Conservation (phyloP, 2,113 vertebrate genomes). For the Pampusana beccarii region DNA sequence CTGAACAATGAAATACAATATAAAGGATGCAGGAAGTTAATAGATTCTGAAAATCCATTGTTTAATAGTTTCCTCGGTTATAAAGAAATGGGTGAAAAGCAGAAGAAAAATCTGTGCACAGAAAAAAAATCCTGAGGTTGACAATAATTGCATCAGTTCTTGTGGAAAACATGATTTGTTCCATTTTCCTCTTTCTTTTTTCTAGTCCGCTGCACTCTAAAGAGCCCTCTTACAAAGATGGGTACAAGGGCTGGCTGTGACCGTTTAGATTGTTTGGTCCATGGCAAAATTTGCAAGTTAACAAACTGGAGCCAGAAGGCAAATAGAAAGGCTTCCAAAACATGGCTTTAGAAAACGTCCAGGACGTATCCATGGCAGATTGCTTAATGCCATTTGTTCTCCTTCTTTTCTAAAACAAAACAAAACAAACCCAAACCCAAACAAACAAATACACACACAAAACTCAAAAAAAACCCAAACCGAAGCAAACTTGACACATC, state of each 20-base stretch:
- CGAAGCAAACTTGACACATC: neutral
- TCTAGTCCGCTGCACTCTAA: conserved; percentile 23
- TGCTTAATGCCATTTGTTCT: neutral
- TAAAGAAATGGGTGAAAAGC: neutral
- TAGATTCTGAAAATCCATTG: conserved; percentile 15
- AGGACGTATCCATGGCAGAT: neutral
- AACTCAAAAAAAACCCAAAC: no score
- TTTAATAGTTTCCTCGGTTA: neutral
- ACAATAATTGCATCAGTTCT: conserved; percentile 61
- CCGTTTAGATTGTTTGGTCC: neutral
- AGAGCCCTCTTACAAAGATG: neutral
- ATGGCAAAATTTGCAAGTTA: conserved; percentile 3
- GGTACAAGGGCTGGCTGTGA: neutral
- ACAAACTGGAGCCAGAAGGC: conserved; percentile 22
- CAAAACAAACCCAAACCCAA: no score
- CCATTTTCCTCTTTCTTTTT: conserved; percentile 35
- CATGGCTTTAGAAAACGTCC: neutral
- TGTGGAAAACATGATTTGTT: conserved; percentile 59
- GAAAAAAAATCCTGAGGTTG: conserved; percentile 7
- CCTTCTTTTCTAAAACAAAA: no score
- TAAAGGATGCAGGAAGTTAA: neutral
- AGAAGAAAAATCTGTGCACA: conserved; percentile 3
- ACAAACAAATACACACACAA: no score
- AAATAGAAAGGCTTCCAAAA: neutral
- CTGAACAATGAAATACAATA: neutral